A percentile compares a stretch with the other conserved stretches of the same genome.
phyloP scores from a whole-genome alignment of 2,888 invertebrate species.

The Andrena hattorfiana region DNA sequence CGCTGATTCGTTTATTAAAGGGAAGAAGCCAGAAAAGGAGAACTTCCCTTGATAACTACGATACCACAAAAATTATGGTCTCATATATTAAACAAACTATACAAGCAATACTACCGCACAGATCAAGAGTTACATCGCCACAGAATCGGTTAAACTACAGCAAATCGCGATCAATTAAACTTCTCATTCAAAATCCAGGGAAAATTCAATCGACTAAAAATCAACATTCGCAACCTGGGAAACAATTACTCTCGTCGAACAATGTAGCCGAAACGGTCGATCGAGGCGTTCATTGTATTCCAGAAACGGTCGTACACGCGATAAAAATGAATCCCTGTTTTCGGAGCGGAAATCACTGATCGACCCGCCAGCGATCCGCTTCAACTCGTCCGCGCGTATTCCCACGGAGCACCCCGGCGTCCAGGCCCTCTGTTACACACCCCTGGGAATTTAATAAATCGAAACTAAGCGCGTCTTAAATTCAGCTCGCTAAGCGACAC shows the following conservation, averaged over 20 bases:
- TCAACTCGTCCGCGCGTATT: not conserved
- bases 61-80: no score
- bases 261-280: not conserved
- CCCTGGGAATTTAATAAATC: conserved; percentile 28
- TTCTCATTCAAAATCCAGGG: no score
- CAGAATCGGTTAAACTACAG: no score
- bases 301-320: not conserved
- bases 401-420: not conserved
- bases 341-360: conserved; percentile 14
- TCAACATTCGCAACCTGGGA: not conserved
- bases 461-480: conserved; percentile 27
- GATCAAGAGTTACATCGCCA: no score
- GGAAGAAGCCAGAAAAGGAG: no score
- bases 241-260: conserved; percentile 4
- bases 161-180: no score
- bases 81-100: no score
- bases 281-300: not conserved
- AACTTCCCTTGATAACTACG: no score
- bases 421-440: not conserved
- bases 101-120: no score
- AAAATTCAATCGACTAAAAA: not conserved
- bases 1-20: no score
- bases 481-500: not conserved
- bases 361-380: conserved; percentile 1
- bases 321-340: not conserved